Conservation (phyloP, 1,140 invertebrate genomes). For the Sminthurides bifidus region DNA sequence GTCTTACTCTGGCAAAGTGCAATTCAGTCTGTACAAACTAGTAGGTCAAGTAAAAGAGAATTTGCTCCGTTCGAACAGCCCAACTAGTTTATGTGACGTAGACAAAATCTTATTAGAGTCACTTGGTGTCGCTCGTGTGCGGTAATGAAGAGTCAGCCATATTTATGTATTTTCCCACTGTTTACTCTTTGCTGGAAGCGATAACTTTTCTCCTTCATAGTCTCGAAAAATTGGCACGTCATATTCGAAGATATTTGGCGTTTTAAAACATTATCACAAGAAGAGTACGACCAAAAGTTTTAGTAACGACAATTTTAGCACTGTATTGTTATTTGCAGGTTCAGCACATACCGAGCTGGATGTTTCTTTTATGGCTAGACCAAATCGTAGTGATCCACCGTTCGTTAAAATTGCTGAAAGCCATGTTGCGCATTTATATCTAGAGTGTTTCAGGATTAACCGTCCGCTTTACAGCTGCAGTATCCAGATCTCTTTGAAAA, state of each 20-base stretch:
- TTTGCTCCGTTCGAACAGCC: too few relatives aligned
- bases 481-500: conserved; percentile 15
- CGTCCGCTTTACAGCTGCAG: conserved; percentile 26
- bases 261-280: not conserved
- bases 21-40: too few relatives aligned
- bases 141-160: conserved; percentile 47
- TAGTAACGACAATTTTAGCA: too few relatives aligned
- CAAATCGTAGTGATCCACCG: conserved; percentile 48
- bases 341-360: conserved; percentile 44
- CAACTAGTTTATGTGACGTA: too few relatives aligned
- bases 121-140: too few relatives aligned
- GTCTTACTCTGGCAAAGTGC: too few relatives aligned
- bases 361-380: conserved; percentile 55
- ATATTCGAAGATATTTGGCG: not conserved
- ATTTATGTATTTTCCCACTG: conserved; percentile 53
- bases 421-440: conserved; percentile 8
- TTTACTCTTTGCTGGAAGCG: conserved; percentile 46
- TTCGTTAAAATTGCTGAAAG: not conserved
- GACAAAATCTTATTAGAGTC: too few relatives aligned
- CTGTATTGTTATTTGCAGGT: conserved; percentile 36
- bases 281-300: too few relatives aligned
- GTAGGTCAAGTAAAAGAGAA: too few relatives aligned
- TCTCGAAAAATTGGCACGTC: conserved; percentile 39
- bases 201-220: conserved; percentile 35
- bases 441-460: conserved; percentile 14